These are phyloP conservation scores for Phrixothrix hirtus DNA, from an alignment of 2,888 invertebrate species.

Conservation along the genomic window DNA sequence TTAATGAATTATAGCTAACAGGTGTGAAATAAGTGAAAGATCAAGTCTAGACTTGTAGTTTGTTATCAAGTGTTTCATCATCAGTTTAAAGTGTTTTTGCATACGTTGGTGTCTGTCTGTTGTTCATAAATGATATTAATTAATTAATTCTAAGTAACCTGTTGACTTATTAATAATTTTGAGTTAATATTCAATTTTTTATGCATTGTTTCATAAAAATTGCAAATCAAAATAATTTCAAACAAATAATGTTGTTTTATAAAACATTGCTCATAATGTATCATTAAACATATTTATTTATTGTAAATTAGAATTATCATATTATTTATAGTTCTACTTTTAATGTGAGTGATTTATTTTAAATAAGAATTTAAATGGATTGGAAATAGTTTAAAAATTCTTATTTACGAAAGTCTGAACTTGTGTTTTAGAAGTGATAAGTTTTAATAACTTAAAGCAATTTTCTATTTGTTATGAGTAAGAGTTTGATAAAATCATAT, in stretches of 20 bases:
- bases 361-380: background rate
- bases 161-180: background rate
- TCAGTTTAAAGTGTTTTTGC: too few species aligned
- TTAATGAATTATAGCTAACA: too few species aligned
- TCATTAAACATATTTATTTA: conserved; percentile 12
- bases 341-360: conserved; percentile 5
- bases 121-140: too few species aligned
- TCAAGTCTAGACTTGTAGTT: too few species aligned
- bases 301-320: conserved; percentile 16
- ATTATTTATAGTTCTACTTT: conserved; percentile 16
- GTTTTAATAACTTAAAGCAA: background rate
- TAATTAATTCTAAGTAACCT: background rate
- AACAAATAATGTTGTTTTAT: background rate
- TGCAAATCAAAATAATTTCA: background rate
- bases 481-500: background rate
- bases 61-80: too few species aligned
- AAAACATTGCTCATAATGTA: background rate
- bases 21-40: too few species aligned
- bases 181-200: background rate
- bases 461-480: conserved; percentile 12
- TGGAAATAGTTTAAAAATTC: background rate
- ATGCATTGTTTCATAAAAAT: background rate
- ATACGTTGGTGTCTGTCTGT: too few species aligned
- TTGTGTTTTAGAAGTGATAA: conserved; percentile 10
- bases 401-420: conserved; percentile 16